Evolutionary conservation across 2,888 invertebrate genomes (phyloP).

Genomic region (Thereva unica): DNA sequence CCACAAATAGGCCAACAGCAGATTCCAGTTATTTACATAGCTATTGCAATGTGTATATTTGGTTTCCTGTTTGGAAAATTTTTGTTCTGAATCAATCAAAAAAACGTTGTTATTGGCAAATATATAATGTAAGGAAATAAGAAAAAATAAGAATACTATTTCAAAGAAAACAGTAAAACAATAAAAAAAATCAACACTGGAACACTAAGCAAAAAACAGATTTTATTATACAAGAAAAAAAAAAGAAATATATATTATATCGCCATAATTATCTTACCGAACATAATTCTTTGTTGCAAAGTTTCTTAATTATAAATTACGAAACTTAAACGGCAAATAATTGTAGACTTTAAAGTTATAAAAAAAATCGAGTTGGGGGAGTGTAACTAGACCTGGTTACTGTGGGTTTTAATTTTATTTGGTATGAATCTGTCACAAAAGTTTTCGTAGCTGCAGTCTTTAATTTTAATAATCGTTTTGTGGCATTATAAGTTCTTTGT

Average conservation of each 20-base stretch:
- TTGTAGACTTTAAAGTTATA: constrained; percentile 17
- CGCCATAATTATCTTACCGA: constrained; percentile 28
- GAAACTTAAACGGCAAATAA: constrained; percentile 22
- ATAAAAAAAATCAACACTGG: constrained; percentile 32
- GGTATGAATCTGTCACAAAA: constrained; percentile 25
- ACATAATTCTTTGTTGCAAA: constrained; percentile 15
- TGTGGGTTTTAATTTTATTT: constrained; percentile 17
- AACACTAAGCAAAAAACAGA: constrained; percentile 24
- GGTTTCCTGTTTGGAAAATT: constrained; percentile 81
- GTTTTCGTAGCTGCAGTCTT: constrained; percentile 18
- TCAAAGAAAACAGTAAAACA: constrained; percentile 40
- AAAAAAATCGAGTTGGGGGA: constrained; percentile 4
- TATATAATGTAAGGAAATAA: constrained; percentile 38
- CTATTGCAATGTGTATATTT: constrained; percentile 70
- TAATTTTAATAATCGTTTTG: constrained; percentile 24
- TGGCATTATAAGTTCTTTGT: constrained; percentile 29
- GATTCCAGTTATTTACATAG: constrained; percentile 67
- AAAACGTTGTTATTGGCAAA: constrained; percentile 44
- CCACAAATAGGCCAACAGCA: constrained; percentile 64
- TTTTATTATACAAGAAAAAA: constrained; percentile 30
- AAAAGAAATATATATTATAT: constrained; percentile 20
- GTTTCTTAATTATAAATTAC: constrained; percentile 30
- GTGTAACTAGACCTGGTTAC: constrained; percentile 16
- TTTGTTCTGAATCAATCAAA: constrained; percentile 70
- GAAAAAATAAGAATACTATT: constrained; percentile 43